These are phyloP conservation scores for Tipula helvola DNA, from an alignment of 2,888 invertebrate species.

Conservation along the genomic window DNA sequence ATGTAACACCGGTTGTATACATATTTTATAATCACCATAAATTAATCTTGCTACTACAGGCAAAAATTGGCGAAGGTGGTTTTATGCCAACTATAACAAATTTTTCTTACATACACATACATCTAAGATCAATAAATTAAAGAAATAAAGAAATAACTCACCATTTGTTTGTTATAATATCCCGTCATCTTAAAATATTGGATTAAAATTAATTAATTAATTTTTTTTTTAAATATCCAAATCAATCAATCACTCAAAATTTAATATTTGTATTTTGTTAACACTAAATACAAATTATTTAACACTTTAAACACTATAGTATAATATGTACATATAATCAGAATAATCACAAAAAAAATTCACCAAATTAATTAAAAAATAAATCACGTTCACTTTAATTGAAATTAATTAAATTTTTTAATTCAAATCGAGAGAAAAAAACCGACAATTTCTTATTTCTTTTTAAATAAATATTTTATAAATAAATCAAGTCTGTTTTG, in stretches of 20 bases:
- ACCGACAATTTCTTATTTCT: neutral
- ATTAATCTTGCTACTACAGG: neutral
- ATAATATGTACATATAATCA: neutral
- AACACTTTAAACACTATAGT: neutral
- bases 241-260: neutral
- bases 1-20: neutral
- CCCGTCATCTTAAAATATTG: neutral
- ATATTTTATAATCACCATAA: neutral
- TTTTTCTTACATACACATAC: too few relatives aligned
- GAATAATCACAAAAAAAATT: neutral
- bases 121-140: neutral
- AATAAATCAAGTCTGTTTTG: neutral
- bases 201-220: neutral
- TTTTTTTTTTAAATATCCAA: neutral
- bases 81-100: neutral
- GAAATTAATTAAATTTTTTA: neutral
- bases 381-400: neutral
- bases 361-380: neutral
- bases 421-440: too few relatives aligned
- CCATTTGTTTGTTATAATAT: neutral
- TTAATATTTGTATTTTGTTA: neutral
- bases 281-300: neutral
- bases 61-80: neutral
- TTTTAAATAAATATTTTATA: neutral
- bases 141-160: neutral